These are phyloP conservation scores for Argopecten irradians DNA, from an alignment of 1,140 invertebrate genomes.

Conservation along the genomic window DNA sequence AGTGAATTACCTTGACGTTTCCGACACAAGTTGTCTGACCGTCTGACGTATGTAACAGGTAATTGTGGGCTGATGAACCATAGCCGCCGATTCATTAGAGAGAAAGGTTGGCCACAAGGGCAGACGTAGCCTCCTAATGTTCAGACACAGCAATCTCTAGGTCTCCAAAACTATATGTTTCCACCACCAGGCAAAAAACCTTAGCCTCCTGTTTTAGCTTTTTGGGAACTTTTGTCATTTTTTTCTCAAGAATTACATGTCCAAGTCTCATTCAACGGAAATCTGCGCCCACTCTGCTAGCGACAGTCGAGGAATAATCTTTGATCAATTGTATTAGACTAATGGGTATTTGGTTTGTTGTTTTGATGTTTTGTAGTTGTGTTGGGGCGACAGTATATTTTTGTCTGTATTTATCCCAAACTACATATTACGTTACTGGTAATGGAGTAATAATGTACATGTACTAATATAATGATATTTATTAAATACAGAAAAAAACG, in stretches of 20 bases:
- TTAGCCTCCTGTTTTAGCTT: neutral
- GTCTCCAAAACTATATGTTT: neutral
- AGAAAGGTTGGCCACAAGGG: neutral
- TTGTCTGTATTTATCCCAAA: no score
- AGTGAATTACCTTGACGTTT: slow-evolving; percentile 15
- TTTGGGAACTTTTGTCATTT: neutral
- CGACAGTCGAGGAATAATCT: no score
- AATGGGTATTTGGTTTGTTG: neutral
- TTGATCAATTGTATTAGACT: no score
- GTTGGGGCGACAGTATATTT: no score
- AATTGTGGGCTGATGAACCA: neutral
- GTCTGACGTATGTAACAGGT: neutral
- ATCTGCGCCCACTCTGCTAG: no score
- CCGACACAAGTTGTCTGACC: neutral
- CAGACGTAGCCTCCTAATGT: neutral
- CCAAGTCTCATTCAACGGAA: no score
- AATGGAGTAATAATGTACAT: no score
- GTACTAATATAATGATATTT: no score
- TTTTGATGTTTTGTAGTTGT: no score
- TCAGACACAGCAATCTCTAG: neutral
- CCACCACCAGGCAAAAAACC: neutral
- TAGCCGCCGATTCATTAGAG: neutral
- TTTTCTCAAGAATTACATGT: no score
- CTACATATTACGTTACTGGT: no score
- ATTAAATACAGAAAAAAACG: no score